phyloP scores from a whole-genome alignment of 2,113 vertebrate species.

The Solea senegalensis region DNA sequence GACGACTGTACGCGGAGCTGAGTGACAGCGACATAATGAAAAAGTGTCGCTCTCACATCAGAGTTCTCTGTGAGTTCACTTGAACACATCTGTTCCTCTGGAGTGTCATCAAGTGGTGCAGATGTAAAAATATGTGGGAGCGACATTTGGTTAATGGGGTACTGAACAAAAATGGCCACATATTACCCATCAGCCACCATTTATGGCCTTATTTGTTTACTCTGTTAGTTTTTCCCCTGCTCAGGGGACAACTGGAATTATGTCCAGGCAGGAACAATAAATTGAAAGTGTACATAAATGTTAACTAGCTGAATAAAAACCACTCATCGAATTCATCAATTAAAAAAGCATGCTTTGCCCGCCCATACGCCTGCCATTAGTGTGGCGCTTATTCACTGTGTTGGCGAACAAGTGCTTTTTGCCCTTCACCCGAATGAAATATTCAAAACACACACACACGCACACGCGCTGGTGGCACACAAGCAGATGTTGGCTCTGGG shows the following conservation, averaged over 20 bases:
- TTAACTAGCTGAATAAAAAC: slow-evolving; percentile 38
- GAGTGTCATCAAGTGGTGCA: slow-evolving; percentile 60
- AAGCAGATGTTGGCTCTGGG: slow-evolving; percentile 40
- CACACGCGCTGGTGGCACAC: slow-evolving; percentile 2
- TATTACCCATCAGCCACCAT: slow-evolving; percentile 55
- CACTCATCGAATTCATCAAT: slow-evolving; percentile 45
- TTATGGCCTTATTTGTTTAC: slow-evolving; percentile 43
- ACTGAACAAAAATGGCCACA: slow-evolving; percentile 51
- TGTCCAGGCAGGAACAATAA: slow-evolving; percentile 43
- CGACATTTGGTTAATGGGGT: slow-evolving; percentile 46
- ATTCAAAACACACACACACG: slow-evolving; percentile 38
- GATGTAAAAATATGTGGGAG: slow-evolving; percentile 53
- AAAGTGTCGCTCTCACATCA: slow-evolving; percentile 48
- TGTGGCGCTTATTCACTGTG: slow-evolving; percentile 36
- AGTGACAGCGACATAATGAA: slow-evolving; percentile 72
- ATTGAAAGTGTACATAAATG: slow-evolving; percentile 37
- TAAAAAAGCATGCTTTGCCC: slow-evolving; percentile 22
- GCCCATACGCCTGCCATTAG: slow-evolving; percentile 49
- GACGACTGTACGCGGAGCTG: slow-evolving; percentile 58
- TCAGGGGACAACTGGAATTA: slow-evolving; percentile 52
- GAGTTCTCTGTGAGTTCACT: slow-evolving; percentile 63
- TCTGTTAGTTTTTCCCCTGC: slow-evolving; percentile 30
- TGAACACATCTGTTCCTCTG: slow-evolving; percentile 65
- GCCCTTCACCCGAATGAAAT: slow-evolving; percentile 59
- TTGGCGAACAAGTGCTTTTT: slow-evolving; percentile 50